Conservation (phyloP, 1,140 invertebrate species). For the Cherax quadricarinatus region DNA sequence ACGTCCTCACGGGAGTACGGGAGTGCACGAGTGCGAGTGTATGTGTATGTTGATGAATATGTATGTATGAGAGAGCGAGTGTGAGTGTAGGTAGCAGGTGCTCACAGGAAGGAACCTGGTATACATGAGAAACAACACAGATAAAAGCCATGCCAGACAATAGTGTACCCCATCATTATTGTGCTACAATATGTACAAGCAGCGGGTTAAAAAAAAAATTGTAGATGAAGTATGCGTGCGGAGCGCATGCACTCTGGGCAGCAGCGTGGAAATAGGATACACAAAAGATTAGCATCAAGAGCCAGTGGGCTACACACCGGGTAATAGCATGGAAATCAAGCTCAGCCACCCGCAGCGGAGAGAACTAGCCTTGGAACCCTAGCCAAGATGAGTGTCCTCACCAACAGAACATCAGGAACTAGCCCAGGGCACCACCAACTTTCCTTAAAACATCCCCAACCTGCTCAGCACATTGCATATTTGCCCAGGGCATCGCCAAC, state of each 20-base stretch:
- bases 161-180: not conserved
- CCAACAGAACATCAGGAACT: not conserved
- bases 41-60: not conserved
- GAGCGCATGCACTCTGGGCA: not conserved
- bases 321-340: conserved; percentile 1
- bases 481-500: not conserved
- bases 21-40: not conserved
- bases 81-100: not conserved
- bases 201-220: not conserved
- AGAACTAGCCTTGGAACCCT: not conserved
- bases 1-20: not conserved
- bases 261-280: not conserved
- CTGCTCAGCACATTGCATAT: not conserved
- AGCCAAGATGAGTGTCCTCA: not conserved
- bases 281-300: not conserved
- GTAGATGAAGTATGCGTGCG: not conserved
- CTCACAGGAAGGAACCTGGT: not conserved
- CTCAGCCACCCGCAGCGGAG: not conserved
- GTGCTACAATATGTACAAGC: not conserved
- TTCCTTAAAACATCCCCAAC: not conserved
- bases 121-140: not conserved
- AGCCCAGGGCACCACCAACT: not conserved
- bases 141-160: not conserved
- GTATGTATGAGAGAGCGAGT: not conserved
- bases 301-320: not conserved